Percentiles rank a stretch among this genome's conserved stretches.
phyloP scores from a whole-genome alignment of 2,113 vertebrate genomes.

The Prunella himalayana region DNA sequence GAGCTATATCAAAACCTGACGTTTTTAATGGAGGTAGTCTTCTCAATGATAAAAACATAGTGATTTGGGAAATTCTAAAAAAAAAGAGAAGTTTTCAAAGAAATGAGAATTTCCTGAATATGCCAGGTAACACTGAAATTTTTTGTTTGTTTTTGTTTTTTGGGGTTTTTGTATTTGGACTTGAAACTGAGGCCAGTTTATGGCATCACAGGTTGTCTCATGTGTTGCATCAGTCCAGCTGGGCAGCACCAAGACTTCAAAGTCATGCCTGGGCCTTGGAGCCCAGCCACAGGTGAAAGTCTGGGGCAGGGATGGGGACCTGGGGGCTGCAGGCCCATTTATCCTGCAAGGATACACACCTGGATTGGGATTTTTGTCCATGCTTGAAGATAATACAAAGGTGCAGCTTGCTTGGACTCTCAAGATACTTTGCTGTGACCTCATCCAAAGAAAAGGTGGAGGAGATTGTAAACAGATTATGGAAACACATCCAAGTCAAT shows the following conservation, averaged over 20 bases:
- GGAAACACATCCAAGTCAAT: not conserved
- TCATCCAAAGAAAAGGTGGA: not conserved
- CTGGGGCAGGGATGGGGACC: not conserved
- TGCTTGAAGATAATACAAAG: not conserved
- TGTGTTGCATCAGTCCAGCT: not conserved
- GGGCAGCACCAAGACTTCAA: not conserved
- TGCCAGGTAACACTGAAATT: fast-evolving
- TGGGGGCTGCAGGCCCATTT: not conserved
- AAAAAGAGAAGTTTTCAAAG: not conserved
- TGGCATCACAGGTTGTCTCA: not conserved
- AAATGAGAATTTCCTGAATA: not conserved
- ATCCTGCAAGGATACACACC: not conserved
- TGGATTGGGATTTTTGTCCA: not conserved
- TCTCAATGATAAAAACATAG: not conserved
- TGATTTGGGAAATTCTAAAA: not conserved
- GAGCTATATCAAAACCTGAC: not conserved
- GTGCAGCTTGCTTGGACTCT: not conserved
- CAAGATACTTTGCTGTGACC: not conserved
- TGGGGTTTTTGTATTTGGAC: not conserved
- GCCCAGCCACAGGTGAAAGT: not conserved
- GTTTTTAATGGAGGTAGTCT: not conserved
- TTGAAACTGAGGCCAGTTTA: not conserved
- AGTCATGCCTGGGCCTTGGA: not conserved
- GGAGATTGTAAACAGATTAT: not conserved
- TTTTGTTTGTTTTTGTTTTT: not conserved